Evolutionary conservation across 1,140 invertebrate genomes (phyloP).

Genomic region (Hycleus phaleratus): DNA sequence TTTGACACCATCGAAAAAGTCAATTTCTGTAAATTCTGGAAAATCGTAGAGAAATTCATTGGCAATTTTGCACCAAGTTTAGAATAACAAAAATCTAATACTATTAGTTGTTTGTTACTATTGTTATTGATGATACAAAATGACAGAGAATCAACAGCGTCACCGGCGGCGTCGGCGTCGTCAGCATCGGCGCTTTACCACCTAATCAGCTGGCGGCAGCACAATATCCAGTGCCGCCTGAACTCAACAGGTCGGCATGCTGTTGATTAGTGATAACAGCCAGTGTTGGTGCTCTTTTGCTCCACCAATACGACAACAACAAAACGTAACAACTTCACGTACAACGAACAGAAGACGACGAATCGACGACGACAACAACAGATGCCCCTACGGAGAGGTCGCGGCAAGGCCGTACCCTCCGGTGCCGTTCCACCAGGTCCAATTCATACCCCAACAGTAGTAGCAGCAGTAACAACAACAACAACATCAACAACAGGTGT

Average conservation of each 20-base stretch:
- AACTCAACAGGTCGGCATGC: conserved; percentile 42
- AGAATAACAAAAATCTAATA: too few species aligned
- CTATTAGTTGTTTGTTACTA: too few species aligned
- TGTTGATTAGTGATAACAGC: conserved; percentile 21
- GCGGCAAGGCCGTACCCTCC: conserved; percentile 18
- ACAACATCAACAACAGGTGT: background rate
- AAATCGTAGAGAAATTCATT: too few species aligned
- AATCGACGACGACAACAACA: conserved; percentile 10
- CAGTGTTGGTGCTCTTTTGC: conserved; percentile 13
- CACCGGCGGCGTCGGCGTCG: background rate
- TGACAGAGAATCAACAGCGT: too few species aligned
- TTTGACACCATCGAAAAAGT: too few species aligned
- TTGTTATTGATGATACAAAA: too few species aligned
- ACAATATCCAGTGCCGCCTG: conserved; percentile 17
- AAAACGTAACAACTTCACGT: too few species aligned
- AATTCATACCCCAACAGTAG: background rate
- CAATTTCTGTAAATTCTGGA: too few species aligned
- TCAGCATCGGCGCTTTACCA: conserved; percentile 21
- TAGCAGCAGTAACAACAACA: background rate
- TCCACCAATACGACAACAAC: too few species aligned
- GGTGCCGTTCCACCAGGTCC: background rate
- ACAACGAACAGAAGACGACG: too few species aligned
- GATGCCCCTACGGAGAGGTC: conserved; percentile 36
- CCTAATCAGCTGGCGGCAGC: conserved; percentile 33
- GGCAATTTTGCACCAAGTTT: too few species aligned